phyloP scores from a whole-genome alignment of 2,888 invertebrate species.

The Eledone cirrhosa region DNA sequence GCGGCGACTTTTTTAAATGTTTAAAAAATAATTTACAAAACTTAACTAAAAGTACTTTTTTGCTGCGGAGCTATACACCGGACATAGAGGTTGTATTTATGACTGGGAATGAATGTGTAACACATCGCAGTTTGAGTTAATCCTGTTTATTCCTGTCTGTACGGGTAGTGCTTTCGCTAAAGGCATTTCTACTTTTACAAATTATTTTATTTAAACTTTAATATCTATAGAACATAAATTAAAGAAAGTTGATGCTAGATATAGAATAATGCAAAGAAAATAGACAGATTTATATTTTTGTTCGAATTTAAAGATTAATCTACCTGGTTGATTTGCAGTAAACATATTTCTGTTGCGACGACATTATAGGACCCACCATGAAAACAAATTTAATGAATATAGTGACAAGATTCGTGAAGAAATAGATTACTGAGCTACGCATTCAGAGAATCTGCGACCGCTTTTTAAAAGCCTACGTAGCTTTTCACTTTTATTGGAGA shows the following conservation, averaged over 20 bases:
- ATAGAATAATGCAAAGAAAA: not conserved
- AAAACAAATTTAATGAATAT: not conserved
- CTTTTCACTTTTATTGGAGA: not conserved
- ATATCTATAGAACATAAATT: not conserved
- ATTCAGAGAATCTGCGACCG: too few species aligned
- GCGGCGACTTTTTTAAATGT: too few species aligned
- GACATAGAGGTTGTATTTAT: not conserved
- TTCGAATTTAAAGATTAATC: not conserved
- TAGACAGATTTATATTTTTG: not conserved
- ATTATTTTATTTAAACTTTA: not conserved
- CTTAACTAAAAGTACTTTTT: too few species aligned
- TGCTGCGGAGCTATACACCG: too few species aligned
- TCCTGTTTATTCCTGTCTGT: not conserved
- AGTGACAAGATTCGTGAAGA: not conserved
- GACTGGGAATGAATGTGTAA: not conserved
- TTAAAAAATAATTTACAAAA: too few species aligned
- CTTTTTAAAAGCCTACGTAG: not conserved
- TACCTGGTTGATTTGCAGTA: too few species aligned
- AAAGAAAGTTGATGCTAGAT: not conserved
- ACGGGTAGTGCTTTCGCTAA: not conserved
- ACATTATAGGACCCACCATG: too few species aligned
- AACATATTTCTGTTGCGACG: too few species aligned
- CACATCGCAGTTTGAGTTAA: not conserved
- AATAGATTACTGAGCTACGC: too few species aligned
- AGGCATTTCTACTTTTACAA: not conserved